Evolutionary conservation across 2,113 vertebrate species (phyloP), one percentile per base, ranked within the genome.

Genomic region (Odontophorus gujanensis): DNA sequence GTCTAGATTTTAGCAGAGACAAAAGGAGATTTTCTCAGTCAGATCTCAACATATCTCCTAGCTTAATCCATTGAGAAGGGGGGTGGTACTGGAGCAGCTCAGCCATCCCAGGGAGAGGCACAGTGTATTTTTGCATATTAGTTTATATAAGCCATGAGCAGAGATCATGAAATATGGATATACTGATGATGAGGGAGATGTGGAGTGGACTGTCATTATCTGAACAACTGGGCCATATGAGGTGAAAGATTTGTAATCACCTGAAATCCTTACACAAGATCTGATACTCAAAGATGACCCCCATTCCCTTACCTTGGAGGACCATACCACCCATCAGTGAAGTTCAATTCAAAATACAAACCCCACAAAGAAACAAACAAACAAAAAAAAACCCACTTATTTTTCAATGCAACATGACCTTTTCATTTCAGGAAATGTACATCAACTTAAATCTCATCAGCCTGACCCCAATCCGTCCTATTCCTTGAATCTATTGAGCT

Each of bases 391-490:
- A 19, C 10, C 6, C n/a, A 22, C 57, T 92, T 63, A 26, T 73
- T 62, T 82, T 91, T 43, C 79, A 72, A 68, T 75, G 89, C 88
- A 95, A 95, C 28, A 4, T 92, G 96, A 97, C 95, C 94, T 97
- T 97, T 95, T 88, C 78, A 53, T 95, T 92, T 95, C 62, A 95
- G 1, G 3, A 89, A 95, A 93, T 20, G 15, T n/a, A 28, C 20
- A 92, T 95, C 96, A 92, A 22, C 88, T 87, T 63, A 22, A 50
- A 96, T 96, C 88, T 95, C 43, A 78, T 97, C 96, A 94, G 59
- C n/a, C 47, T 59, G 97, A 97, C 97, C 97, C 93, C 91, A 96
- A 96, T 97, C 96, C 65, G 90, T 97, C 97, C 94, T 88, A 2
- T 36, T 84, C 32, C 63, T 50, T 0, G 5, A 40, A 75, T 68